These are phyloP conservation scores for Paramormyrops hopkinsi DNA, from an alignment of 2,797 vertebrate species.

Conservation along the genomic window DNA sequence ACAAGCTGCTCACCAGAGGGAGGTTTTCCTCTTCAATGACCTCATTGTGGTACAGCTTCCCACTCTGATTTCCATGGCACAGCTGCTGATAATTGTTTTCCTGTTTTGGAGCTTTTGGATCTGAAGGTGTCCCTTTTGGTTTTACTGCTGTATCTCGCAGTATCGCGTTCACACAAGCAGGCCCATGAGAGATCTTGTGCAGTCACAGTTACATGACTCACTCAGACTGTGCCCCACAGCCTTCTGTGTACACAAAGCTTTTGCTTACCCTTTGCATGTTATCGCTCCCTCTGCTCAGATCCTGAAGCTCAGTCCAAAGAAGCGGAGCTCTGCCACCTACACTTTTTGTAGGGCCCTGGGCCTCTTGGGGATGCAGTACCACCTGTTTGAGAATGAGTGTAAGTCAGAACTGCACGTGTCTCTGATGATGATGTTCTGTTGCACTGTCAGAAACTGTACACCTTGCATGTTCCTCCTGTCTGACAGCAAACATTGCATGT, in stretches of 20 bases:
- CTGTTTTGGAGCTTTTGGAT: not conserved
- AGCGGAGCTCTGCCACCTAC: slow-evolving; percentile 94
- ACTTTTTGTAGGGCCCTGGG: slow-evolving; percentile 93
- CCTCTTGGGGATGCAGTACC: slow-evolving; percentile 94
- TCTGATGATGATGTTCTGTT: not conserved
- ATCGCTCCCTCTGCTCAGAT: slow-evolving; percentile 63
- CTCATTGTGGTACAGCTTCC: slow-evolving; percentile 76
- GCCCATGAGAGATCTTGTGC: not conserved
- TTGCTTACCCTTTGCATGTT: not conserved
- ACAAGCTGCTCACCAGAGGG: slow-evolving; percentile 93
- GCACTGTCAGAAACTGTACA: not conserved
- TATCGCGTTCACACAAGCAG: not conserved
- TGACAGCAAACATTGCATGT: not conserved
- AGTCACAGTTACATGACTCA: not conserved
- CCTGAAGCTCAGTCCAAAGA: slow-evolving; percentile 96
- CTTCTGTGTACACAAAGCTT: not conserved
- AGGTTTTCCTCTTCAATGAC: slow-evolving; percentile 99
- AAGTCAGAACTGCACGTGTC: slow-evolving; percentile 46
- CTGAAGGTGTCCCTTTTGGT: not conserved
- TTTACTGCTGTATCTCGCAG: not conserved
- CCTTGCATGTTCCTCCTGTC: not conserved
- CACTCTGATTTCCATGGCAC: slow-evolving; percentile 33
- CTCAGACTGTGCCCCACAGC: not conserved
- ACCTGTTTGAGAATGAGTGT: slow-evolving; percentile 97
- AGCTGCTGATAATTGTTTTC: not conserved